Base-by-base conservation (phyloP, 2,888 invertebrate species). In the Trichopoda pennipes region DNA sequence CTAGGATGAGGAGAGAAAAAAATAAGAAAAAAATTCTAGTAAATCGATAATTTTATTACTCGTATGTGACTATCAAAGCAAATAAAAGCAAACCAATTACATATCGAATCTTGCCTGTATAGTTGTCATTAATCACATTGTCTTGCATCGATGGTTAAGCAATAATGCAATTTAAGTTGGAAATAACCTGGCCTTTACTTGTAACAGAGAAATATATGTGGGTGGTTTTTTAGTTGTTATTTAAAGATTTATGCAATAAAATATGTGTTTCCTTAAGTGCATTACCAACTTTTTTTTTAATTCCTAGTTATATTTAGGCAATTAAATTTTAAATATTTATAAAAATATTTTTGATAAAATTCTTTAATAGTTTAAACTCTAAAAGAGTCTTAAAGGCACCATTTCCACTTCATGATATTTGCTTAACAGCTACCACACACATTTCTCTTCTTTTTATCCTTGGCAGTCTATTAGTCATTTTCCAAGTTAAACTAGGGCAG, bases 21-120 rank as follows among this genome's bases (percentile, higher is more conserved):
- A 8, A 23, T 1, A 9, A 19, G 32, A 7, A 16, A 53, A 60
- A 32, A 49, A 21, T 53, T n/a, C 19, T 53, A 60, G 42, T 66
- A 68, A 78, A 78, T 78, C 78, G 72, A 78, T 78, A 78, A 72
- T 72, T 66, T 64, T 44, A 72, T 78, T 72, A 66, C 28, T 28
- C 28, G 28, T 58, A 66, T 66, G 49, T 64, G 55, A 32, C 14
- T 12, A 38, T 38, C 21, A 38, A 56, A 56, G 56, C 35, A 64
- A 74, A 74, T 64, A 47, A 47, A 64, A 64, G 14, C 21, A 35
- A 69, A 56, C 47, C 47, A 63, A 69, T 64, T 69, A 49, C 23
- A 63, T 51, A 66, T 60, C 35, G 56, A 53, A 38, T 28, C 16
- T 3, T 64, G 47, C 3, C 47, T 16, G 35, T 51, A 42, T 23